phyloP scores from a whole-genome alignment of 2,888 invertebrate species.

The Parasteatoda lunata region DNA sequence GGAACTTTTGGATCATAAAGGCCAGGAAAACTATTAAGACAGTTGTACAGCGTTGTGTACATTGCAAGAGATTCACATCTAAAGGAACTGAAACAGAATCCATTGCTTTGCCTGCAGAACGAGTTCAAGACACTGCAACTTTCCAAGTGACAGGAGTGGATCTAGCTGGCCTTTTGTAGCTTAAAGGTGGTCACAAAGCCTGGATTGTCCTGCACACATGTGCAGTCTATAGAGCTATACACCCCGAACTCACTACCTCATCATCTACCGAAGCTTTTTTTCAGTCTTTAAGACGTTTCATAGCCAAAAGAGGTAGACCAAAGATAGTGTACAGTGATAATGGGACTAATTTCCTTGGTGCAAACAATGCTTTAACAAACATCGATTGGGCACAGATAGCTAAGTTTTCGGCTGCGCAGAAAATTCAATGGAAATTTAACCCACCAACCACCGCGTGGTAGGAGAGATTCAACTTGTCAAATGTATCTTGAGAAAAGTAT shows the following conservation, averaged over 20 bases:
- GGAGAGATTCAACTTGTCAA: background rate
- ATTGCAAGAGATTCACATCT: background rate
- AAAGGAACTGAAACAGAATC: background rate
- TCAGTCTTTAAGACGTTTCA: constrained; percentile 72
- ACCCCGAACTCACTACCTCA: too few species aligned
- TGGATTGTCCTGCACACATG: constrained; percentile 74
- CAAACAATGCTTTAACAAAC: too few species aligned
- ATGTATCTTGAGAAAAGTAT: background rate
- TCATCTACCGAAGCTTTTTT: constrained; percentile 72
- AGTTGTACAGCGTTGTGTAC: background rate
- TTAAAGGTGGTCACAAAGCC: too few species aligned
- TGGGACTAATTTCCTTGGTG: too few species aligned
- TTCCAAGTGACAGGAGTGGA: background rate
- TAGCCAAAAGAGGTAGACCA: too few species aligned
- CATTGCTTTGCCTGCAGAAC: background rate
- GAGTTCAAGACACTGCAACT: background rate
- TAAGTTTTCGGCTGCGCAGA: too few species aligned
- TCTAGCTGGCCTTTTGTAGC: too few species aligned
- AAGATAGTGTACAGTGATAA: too few species aligned
- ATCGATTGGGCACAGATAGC: too few species aligned
- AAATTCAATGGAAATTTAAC: too few species aligned
- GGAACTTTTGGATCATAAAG: background rate
- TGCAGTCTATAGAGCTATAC: constrained; percentile 72
- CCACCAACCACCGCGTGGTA: background rate
- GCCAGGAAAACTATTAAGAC: background rate